Evolutionary conservation across 1,140 invertebrate species (phyloP).

Genomic region (Eueides isabella): DNA sequence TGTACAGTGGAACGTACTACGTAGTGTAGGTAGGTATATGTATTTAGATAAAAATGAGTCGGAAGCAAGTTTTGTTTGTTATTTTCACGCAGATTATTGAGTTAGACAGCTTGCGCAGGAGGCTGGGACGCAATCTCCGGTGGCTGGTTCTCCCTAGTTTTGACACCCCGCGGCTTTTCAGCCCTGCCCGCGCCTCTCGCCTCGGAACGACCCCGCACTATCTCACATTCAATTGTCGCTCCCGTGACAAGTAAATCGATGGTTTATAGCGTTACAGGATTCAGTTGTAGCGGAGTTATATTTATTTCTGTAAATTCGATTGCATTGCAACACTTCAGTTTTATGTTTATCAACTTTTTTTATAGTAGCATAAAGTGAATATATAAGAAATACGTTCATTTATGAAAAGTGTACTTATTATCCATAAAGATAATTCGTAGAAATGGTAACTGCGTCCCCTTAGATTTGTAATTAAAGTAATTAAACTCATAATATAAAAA

Average conservation of each 20-base stretch:
- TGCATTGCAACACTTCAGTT: background rate
- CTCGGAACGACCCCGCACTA: conserved; percentile 27
- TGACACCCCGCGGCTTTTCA: conserved; percentile 32
- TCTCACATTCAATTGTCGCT: conserved; percentile 34
- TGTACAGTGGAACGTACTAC: background rate
- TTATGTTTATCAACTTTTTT: background rate
- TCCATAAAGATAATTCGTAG: no score
- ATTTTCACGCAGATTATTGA: conserved; percentile 75
- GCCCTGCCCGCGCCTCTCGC: conserved; percentile 34
- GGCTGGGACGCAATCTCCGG: conserved; percentile 76
- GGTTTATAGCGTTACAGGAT: conserved; percentile 31
- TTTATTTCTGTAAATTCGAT: conserved; percentile 5
- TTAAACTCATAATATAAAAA: no score
- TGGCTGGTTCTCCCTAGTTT: conserved; percentile 42
- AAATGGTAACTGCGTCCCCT: no score
- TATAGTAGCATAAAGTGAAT: background rate
- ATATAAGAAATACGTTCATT: background rate
- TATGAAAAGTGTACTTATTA: background rate
- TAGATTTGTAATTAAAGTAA: no score
- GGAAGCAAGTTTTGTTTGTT: conserved; percentile 66
- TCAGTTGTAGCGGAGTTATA: conserved; percentile 13
- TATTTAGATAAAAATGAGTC: conserved; percentile 60
- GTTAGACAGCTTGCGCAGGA: conserved; percentile 72
- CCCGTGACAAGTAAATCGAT: conserved; percentile 38
- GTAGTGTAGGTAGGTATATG: background rate